These are phyloP conservation scores for Lepidurus apus DNA, from an alignment of 1,140 invertebrate species.

Conservation along the genomic window DNA sequence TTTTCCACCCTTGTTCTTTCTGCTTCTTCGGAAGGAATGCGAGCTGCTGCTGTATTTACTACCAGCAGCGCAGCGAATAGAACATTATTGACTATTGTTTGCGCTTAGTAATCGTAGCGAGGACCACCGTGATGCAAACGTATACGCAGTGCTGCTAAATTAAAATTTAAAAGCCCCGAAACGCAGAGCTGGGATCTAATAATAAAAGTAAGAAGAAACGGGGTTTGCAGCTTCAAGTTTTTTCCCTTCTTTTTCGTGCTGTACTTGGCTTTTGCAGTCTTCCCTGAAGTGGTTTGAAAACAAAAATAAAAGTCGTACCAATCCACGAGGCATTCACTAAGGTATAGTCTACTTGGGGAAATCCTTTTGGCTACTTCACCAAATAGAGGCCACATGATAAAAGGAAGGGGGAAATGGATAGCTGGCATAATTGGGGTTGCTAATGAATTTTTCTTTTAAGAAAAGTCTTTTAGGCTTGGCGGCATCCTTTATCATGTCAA, in stretches of 20 bases:
- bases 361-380: too few species aligned
- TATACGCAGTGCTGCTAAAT: neutral
- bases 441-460: neutral
- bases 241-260: neutral
- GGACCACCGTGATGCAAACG: too few species aligned
- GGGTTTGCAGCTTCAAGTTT: neutral
- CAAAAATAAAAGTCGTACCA: neutral
- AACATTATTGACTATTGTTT: too few species aligned
- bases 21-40: too few species aligned
- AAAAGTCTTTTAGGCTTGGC: neutral
- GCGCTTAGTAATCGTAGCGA: too few species aligned
- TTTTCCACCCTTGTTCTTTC: neutral
- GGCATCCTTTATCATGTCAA: neutral
- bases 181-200: neutral
- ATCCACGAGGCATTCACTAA: neutral
- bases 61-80: too few species aligned
- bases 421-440: neutral
- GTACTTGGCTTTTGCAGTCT: neutral
- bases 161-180: neutral
- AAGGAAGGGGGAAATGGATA: neutral
- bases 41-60: too few species aligned
- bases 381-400: too few species aligned
- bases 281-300: neutral
- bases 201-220: slow-evolving; percentile 12
- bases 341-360: too few species aligned